These are phyloP conservation scores for Sylvietta virens DNA, from an alignment of 2,113 vertebrate genomes.

Conservation along the genomic window DNA sequence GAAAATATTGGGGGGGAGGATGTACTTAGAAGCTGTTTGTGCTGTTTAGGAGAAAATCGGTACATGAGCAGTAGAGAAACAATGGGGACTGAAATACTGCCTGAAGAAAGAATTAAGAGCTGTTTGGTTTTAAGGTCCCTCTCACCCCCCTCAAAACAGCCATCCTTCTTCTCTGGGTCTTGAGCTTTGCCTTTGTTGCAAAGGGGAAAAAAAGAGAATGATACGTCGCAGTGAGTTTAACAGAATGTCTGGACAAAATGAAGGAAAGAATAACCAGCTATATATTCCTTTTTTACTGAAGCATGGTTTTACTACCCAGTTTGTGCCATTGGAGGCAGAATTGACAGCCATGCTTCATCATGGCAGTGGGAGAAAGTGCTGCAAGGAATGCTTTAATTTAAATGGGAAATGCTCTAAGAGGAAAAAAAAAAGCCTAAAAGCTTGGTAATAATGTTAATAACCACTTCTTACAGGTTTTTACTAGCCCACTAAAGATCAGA, in stretches of 20 bases:
- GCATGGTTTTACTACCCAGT: conserved; percentile 21
- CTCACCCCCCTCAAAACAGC: not conserved
- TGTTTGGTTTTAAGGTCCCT: not conserved
- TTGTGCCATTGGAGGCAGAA: not conserved
- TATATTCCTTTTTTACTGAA: conserved; percentile 35
- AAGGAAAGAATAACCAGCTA: not conserved
- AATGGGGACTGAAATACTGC: conserved; percentile 48
- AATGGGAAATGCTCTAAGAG: conserved; percentile 34
- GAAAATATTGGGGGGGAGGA: not conserved
- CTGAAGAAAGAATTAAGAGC: conserved; percentile 41
- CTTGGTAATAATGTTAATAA: conserved; percentile 62
- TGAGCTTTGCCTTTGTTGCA: conserved; percentile 2
- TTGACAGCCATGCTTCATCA: conserved; percentile 21
- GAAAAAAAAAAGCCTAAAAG: conserved; percentile 11
- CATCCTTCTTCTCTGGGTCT: not conserved
- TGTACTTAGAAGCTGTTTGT: conserved; percentile 42
- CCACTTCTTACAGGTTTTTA: conserved; percentile 43
- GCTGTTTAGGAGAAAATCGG: conserved; percentile 48
- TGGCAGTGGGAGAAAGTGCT: conserved; percentile 6
- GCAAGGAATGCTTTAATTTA: conserved; percentile 55
- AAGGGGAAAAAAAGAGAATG: not conserved
- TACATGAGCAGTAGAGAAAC: conserved; percentile 36
- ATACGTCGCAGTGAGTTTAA: not conserved
- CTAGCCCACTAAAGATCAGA: conserved; percentile 38
- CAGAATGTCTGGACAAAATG: not conserved